phyloP scores from a whole-genome alignment of 2,797 vertebrate species.

The Acipenser ruthenus region DNA sequence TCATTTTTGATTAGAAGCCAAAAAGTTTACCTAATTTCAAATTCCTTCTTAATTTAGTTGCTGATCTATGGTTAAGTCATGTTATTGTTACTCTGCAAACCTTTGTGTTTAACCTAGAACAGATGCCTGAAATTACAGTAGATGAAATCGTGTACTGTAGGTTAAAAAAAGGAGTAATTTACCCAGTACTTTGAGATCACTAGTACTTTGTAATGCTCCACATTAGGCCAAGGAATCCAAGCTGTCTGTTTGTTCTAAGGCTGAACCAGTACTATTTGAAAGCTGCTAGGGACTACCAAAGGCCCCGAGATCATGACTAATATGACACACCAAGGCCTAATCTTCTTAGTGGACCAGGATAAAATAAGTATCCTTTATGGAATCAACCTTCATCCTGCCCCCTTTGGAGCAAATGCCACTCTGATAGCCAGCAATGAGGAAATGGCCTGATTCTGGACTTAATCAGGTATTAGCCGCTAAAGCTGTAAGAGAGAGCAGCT shows the following conservation, averaged over 20 bases:
- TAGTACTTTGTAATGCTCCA: conserved; percentile 60
- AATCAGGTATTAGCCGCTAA: conserved; percentile 96
- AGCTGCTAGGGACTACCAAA: conserved; percentile 75
- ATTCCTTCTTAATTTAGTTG: conserved; percentile 10
- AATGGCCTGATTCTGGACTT: conserved; percentile 84
- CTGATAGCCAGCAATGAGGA: conserved; percentile 82
- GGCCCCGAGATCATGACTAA: conserved; percentile 89
- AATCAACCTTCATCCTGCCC: conserved; percentile 88
- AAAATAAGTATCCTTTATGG: conserved; percentile 98
- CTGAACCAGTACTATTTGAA: conserved; percentile 70
- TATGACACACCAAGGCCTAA: conserved; percentile 96
- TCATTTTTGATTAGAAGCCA: conserved; percentile 1
- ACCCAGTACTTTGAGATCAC: conserved; percentile 64
- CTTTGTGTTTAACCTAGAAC: conserved; percentile 47
- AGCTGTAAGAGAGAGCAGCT: conserved; percentile 84
- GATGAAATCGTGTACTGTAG: conserved; percentile 52
- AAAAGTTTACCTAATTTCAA: conserved; percentile 15
- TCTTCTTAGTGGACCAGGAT: conserved; percentile 96
- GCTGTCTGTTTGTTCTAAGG: conserved; percentile 71
- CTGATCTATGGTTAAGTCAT: conserved; percentile 21
- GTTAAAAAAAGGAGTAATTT: conserved; percentile 61
- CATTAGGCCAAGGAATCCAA: conserved; percentile 61
- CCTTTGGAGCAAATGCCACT: conserved; percentile 74
- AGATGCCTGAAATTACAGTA: conserved; percentile 67
- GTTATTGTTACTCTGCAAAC: conserved; percentile 10